Evolutionary conservation across 2,888 invertebrate species (phyloP), one percentile per base, ranked within the genome.

Genomic region (Eupeodes luniger): DNA sequence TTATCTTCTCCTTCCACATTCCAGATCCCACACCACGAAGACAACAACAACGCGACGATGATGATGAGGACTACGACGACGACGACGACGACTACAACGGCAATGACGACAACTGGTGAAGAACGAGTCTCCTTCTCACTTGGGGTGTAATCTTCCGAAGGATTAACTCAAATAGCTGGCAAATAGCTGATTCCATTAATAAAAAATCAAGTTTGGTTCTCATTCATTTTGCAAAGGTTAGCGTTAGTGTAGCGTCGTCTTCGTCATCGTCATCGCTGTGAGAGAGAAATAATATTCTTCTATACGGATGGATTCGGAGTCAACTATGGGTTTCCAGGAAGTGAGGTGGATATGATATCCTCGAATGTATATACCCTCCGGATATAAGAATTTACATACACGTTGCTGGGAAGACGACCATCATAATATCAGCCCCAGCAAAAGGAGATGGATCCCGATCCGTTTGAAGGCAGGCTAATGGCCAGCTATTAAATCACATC

Each of bases 401-500:
- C 76, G 77, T 64, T 36, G 36, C 14, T 16, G 27, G 27, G 34
- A 47, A 61, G 61, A 72, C 66, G 47, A 75, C 55, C 53, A 51
- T 57, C 55, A 57, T 40, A 36, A 69, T 36, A 40, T 40, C 6
- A 40, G 40, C 40, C 40, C 55, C 55, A 66, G 67, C 59, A 49
- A 74, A 66, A 27, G 27, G 83, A 76, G 76, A 77, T 76, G 88
- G 61, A 70, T 88, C 75, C 88, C 81, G 55, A 70, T 88, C 78
- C 88, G 14, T 88, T 81, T 84, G 83, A 79, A 76, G 82, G 83
- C 90, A 76, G 75, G 81, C 90, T 90, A 90, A 90, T 90, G 89
- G 90, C 88, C 89, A 59, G 85, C 90, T 90, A 90, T 90, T 90
- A 90, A 90, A 90, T 90, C 90, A 90, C 90, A 90, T 90, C 89